Evolutionary conservation across 2,888 invertebrate species (phyloP).

Genomic region (Macrophya alboannulata): DNA sequence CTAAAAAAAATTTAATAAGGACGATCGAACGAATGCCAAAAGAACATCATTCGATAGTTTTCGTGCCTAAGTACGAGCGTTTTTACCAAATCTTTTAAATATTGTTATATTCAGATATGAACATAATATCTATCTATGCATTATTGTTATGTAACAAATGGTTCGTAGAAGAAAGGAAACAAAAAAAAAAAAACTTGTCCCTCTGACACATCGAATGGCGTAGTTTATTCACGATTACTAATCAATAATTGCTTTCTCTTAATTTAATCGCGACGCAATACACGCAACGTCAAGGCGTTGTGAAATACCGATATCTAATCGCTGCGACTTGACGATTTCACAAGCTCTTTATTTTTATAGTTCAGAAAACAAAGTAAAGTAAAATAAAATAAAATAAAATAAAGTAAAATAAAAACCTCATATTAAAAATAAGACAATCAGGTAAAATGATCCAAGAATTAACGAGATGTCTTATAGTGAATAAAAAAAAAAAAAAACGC

Average conservation of each 20-base stretch:
- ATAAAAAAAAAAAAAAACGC: neutral
- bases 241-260: neutral
- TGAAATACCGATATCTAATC: neutral
- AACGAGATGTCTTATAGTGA: neutral
- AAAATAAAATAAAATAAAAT: neutral
- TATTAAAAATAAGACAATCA: neutral
- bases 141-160: neutral
- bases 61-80: conserved; percentile 37
- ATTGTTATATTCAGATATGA: neutral
- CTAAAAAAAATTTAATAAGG: conserved; percentile 1
- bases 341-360: neutral
- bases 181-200: neutral
- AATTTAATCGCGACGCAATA: neutral
- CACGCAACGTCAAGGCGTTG: neutral
- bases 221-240: neutral
- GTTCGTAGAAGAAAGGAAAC: neutral
- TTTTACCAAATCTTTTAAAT: neutral
- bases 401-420: neutral
- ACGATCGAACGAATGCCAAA: conserved; percentile 33
- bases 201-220: neutral
- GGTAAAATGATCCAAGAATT: neutral
- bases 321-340: neutral
- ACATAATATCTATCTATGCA: neutral
- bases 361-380: neutral
- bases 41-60: conserved; percentile 31